These are phyloP conservation scores for Macaria liturata DNA, from an alignment of 2,888 invertebrate genomes.

Conservation along the genomic window DNA sequence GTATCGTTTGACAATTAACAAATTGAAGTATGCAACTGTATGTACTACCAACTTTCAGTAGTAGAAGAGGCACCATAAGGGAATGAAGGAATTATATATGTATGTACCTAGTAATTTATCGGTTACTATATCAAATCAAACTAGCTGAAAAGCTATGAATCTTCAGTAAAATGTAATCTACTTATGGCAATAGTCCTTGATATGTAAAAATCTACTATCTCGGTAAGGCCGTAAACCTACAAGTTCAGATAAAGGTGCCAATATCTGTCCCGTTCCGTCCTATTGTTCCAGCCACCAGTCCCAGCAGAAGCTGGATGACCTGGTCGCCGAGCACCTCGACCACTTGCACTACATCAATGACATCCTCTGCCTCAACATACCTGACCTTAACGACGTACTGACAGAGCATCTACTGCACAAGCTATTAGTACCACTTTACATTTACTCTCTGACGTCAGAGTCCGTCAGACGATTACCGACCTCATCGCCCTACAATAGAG, in stretches of 20 bases:
- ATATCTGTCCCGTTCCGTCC: slow-evolving; percentile 15
- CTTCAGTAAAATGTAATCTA: too few species aligned
- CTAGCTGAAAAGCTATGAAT: too few species aligned
- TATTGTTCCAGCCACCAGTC: slow-evolving; percentile 90
- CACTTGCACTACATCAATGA: slow-evolving; percentile 99
- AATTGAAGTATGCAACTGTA: too few species aligned
- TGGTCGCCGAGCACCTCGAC: slow-evolving; percentile 98
- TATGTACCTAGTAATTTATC: too few species aligned
- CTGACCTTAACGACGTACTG: slow-evolving; percentile 95
- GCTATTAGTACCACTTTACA: slow-evolving; percentile 95
- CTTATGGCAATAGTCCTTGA: too few species aligned
- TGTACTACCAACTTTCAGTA: too few species aligned
- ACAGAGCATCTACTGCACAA: slow-evolving; percentile 97
- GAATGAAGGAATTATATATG: too few species aligned
- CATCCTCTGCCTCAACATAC: slow-evolving; percentile 95
- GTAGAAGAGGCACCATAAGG: too few species aligned
- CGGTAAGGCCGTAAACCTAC: not conserved
- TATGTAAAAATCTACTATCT: too few species aligned
- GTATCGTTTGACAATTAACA: too few species aligned
- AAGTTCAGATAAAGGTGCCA: slow-evolving; percentile 5
- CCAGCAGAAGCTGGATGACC: slow-evolving; percentile 93
- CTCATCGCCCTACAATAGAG: slow-evolving; percentile 70
- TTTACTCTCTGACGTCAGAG: slow-evolving; percentile 90
- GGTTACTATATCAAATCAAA: too few species aligned
- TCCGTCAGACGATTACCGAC: slow-evolving; percentile 51